Conservation (phyloP, 2,797 vertebrate species). For the Spea hammondii region DNA sequence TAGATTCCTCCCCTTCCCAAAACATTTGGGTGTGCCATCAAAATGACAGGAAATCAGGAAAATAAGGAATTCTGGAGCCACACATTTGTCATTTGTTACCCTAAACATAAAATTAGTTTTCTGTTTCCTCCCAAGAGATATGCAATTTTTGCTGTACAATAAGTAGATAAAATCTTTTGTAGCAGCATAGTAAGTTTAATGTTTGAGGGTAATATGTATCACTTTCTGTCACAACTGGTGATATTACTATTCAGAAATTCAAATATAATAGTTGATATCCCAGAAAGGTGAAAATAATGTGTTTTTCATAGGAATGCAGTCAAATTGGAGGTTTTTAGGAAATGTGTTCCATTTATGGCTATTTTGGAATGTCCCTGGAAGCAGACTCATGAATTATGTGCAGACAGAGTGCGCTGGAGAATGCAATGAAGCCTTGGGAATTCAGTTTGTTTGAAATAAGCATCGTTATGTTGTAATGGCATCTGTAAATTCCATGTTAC, state of each 20-base stretch:
- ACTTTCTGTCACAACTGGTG: neutral
- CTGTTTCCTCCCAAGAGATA: slow-evolving; percentile 3
- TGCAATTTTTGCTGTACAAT: neutral
- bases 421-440: slow-evolving; percentile 36
- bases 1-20: neutral
- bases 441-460: slow-evolving; percentile 33
- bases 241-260: slow-evolving; percentile 1
- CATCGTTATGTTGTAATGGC: slow-evolving; percentile 27
- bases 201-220: neutral
- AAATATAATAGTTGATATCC: slow-evolving; percentile 1
- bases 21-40: slow-evolving; percentile 13
- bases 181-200: neutral
- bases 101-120: neutral
- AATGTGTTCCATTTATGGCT: slow-evolving; percentile 28
- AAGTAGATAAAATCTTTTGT: slow-evolving; percentile 1
- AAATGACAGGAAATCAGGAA: slow-evolving; percentile 15
- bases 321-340: slow-evolving; percentile 39
- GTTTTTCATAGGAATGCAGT: slow-evolving; percentile 47
- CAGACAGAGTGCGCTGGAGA: slow-evolving; percentile 41
- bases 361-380: slow-evolving; percentile 45
- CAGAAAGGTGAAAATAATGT: slow-evolving; percentile 14
- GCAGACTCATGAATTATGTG: slow-evolving; percentile 33
- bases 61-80: slow-evolving; percentile 23
- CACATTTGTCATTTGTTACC: slow-evolving; percentile 8
- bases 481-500: neutral